A percentile compares a stretch with the other conserved stretches of the same genome.
These are phyloP conservation scores for Solenodon paradoxus DNA, from an alignment of 2,113 vertebrate species.

Conservation along the genomic window DNA sequence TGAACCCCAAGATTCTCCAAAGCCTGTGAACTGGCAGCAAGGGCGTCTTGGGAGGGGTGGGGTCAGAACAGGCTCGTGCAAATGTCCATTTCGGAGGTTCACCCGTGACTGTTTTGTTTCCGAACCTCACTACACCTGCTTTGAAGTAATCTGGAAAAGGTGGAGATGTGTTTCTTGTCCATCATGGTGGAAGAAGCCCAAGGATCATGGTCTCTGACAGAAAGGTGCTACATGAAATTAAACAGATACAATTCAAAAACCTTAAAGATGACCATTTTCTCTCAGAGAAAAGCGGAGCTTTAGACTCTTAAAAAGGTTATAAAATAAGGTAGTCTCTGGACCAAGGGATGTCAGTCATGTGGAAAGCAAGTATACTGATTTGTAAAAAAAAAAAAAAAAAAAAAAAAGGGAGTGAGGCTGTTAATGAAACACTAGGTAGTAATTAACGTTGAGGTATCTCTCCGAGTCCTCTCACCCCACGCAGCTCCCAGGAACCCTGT, in stretches of 20 bases:
- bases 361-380: too few relatives aligned
- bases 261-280: not conserved
- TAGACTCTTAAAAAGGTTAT: not conserved
- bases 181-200: not conserved
- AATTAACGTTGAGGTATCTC: not conserved
- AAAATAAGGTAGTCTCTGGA: not conserved
- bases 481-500: not conserved
- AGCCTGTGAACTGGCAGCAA: not conserved
- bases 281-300: not conserved
- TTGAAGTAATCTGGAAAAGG: not conserved
- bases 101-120: not conserved
- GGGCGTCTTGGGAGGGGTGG: not conserved
- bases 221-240: not conserved
- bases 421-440: not conserved
- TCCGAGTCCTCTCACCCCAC: not conserved
- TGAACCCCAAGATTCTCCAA: not conserved
- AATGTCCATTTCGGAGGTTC: not conserved
- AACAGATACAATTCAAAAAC: not conserved
- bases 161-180: fast-evolving
- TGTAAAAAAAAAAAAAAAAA: too few relatives aligned
- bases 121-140: not conserved
- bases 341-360: not conserved
- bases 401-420: not conserved
- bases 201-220: not conserved
- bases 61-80: not conserved